A percentile compares a stretch with the other conserved stretches of the same genome.
These are phyloP conservation scores for Megalopta genalis DNA, from an alignment of 1,140 invertebrate genomes.

Conservation along the genomic window DNA sequence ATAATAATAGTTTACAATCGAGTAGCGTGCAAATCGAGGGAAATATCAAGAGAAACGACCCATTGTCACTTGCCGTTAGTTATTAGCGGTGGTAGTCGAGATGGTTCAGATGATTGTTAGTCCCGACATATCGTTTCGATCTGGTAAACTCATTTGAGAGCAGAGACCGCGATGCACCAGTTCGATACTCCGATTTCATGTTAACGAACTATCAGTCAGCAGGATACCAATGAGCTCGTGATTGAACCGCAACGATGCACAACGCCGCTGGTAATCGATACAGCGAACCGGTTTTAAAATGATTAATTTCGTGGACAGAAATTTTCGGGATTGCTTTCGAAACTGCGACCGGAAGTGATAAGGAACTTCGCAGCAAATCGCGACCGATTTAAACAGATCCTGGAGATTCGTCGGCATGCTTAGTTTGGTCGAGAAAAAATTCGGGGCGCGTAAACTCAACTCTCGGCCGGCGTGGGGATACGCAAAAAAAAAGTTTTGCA, in stretches of 20 bases:
- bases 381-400: no score
- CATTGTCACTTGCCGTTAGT: not conserved
- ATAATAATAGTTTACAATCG: no score
- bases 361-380: not conserved
- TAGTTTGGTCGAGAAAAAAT: not conserved
- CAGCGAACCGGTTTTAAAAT: not conserved
- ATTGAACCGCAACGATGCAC: not conserved
- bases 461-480: not conserved
- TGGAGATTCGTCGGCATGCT: not conserved
- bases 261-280: conserved; percentile 1
- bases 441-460: not conserved
- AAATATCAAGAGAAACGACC: no score
- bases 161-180: not conserved
- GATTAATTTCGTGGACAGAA: not conserved
- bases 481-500: conserved; percentile 11
- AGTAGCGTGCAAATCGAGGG: no score
- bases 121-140: not conserved
- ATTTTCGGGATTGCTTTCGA: not conserved
- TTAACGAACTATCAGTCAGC: conserved; percentile 52
- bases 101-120: conserved; percentile 45
- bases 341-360: not conserved
- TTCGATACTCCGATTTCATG: conserved; percentile 6
- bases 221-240: not conserved
- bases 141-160: conserved; percentile 5
- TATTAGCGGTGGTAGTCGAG: conserved; percentile 39